A percentile compares a stretch with the other conserved stretches of the same genome.
Conservation (phyloP, 2,797 vertebrate genomes). For the Hydrolagus colliei region DNA sequence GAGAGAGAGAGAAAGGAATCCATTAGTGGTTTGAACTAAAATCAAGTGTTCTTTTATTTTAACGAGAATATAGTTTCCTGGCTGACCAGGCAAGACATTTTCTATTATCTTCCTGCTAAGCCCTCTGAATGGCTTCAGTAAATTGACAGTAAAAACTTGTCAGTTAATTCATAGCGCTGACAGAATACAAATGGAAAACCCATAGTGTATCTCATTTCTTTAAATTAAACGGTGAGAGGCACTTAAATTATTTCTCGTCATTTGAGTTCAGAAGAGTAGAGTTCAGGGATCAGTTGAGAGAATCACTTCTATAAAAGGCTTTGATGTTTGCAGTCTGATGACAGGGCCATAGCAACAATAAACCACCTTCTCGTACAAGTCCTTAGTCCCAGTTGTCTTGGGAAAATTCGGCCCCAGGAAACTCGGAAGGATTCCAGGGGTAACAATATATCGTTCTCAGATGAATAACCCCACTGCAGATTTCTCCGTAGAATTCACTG, state of each 20-base stretch:
- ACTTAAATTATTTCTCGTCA: neutral
- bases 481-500: neutral
- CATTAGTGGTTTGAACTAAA: too few relatives aligned
- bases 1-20: neutral
- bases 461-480: neutral
- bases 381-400: neutral
- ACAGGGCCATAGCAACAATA: neutral
- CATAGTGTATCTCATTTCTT: neutral
- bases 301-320: neutral
- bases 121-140: neutral
- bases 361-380: neutral
- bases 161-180: neutral
- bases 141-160: neutral
- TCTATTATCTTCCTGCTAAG: neutral
- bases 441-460: slow-evolving; percentile 1
- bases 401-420: neutral
- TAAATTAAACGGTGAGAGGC: neutral
- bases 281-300: neutral
- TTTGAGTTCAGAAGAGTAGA: neutral
- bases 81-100: neutral
- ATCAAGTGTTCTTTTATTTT: neutral
- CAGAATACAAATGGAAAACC: neutral
- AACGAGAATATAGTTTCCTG: neutral
- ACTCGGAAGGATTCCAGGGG: neutral
- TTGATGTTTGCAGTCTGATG: neutral